A percentile compares a stretch with the other conserved stretches of the same genome.
Conservation (phyloP, 2,113 vertebrate genomes). For the Larimichthys polyactis region DNA sequence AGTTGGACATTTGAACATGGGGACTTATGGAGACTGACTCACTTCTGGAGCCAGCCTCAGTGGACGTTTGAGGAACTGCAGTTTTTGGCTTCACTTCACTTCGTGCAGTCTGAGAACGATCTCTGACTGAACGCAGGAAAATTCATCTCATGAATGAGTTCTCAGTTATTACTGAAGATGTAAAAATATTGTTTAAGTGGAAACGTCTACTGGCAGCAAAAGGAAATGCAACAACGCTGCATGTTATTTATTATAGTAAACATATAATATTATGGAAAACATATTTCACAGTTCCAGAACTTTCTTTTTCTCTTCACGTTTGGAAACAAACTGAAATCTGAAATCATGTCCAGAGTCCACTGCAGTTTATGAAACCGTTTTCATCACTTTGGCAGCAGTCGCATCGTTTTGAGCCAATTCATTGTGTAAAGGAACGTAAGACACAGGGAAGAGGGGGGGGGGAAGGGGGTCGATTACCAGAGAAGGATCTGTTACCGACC, state of each 20-base stretch:
- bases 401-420: not conserved
- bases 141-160: not conserved
- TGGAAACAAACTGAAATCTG: not conserved
- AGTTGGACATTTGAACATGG: too few species aligned
- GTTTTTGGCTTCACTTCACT: too few species aligned
- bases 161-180: conserved; percentile 6
- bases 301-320: not conserved
- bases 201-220: not conserved
- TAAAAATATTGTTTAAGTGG: not conserved
- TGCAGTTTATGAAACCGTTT: not conserved
- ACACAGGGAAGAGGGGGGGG: conserved; percentile 2
- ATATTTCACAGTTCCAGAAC: not conserved
- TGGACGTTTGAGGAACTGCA: too few species aligned
- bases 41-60: too few species aligned
- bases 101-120: not conserved
- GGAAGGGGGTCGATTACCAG: conserved; percentile 17
- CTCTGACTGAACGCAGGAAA: not conserved
- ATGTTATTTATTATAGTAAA: too few species aligned
- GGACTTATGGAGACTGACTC: too few species aligned
- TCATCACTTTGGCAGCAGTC: conserved; percentile 7
- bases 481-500: conserved; percentile 22
- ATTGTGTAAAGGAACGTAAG: conserved; percentile 9
- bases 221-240: not conserved
- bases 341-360: not conserved
- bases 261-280: not conserved